A percentile compares a stretch with the other conserved stretches of the same genome.
These are phyloP conservation scores for Leptopilina drosophilae DNA, from an alignment of 2,888 invertebrate genomes.

Conservation along the genomic window DNA sequence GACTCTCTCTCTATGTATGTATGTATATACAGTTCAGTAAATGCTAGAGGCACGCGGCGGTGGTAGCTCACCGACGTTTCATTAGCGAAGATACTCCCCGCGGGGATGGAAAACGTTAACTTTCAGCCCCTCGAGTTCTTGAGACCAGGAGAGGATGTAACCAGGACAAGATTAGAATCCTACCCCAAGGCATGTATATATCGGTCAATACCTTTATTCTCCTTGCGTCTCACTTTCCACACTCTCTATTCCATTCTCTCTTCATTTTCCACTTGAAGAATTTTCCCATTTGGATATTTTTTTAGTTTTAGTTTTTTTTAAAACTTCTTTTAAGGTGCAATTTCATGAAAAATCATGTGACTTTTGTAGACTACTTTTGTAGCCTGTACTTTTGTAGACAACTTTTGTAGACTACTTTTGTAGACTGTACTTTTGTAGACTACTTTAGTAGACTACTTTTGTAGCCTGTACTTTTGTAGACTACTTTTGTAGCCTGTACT, in stretches of 20 bases:
- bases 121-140: conserved; percentile 58
- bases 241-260: conserved; percentile 36
- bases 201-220: conserved; percentile 62
- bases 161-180: conserved; percentile 73
- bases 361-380: neutral
- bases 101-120: conserved; percentile 66
- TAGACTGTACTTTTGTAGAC: neutral
- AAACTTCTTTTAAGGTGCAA: conserved; percentile 24
- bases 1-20: conserved; percentile 45
- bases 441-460: no score
- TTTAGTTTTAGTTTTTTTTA: neutral
- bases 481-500: no score
- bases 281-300: neutral
- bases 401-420: no score
- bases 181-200: conserved; percentile 63
- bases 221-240: conserved; percentile 55
- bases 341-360: neutral
- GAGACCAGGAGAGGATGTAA: conserved; percentile 58
- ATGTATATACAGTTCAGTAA: conserved; percentile 52
- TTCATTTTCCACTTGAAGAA: conserved; percentile 31
- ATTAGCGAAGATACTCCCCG: conserved; percentile 76
- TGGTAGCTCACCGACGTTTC: conserved; percentile 76
- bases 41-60: conserved; percentile 73
- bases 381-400: neutral
- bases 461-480: neutral